These are phyloP conservation scores for Himalopsyche tibetana DNA, from an alignment of 2,888 invertebrate species.

Conservation along the genomic window DNA sequence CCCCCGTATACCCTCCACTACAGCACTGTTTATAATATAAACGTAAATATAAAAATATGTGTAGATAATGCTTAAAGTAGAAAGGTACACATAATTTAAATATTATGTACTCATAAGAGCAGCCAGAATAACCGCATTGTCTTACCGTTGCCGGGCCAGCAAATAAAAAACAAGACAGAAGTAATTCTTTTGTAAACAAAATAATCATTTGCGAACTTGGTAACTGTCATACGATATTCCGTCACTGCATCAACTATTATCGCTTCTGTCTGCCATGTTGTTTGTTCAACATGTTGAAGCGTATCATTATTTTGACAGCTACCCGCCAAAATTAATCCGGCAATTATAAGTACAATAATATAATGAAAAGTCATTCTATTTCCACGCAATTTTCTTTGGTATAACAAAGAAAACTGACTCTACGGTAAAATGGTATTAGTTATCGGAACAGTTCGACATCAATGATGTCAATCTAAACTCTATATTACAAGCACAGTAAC, in stretches of 20 bases:
- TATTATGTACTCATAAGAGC: neutral
- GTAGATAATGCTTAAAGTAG: no score
- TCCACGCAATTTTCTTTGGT: neutral
- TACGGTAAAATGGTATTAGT: no score
- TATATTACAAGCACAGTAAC: no score
- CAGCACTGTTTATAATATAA: no score
- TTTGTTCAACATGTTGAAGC: slow-evolving; percentile 7
- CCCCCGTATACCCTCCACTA: no score
- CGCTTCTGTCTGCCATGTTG: neutral
- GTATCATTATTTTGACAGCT: slow-evolving; percentile 29
- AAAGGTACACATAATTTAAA: no score
- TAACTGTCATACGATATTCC: slow-evolving; percentile 2
- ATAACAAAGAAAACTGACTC: no score
- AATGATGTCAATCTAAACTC: no score
- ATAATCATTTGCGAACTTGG: slow-evolving; percentile 24
- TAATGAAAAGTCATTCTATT: neutral
- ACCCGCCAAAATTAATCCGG: slow-evolving; percentile 24
- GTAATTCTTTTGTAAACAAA: slow-evolving; percentile 44
- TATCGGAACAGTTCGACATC: no score
- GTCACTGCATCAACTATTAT: neutral
- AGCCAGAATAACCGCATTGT: neutral
- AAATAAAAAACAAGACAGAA: slow-evolving; percentile 31
- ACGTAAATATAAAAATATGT: no score
- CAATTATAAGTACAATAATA: neutral
- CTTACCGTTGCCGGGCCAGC: slow-evolving; percentile 20